Evolutionary conservation across 2,113 vertebrate species (phyloP).

Genomic region (Ailurus styani): DNA sequence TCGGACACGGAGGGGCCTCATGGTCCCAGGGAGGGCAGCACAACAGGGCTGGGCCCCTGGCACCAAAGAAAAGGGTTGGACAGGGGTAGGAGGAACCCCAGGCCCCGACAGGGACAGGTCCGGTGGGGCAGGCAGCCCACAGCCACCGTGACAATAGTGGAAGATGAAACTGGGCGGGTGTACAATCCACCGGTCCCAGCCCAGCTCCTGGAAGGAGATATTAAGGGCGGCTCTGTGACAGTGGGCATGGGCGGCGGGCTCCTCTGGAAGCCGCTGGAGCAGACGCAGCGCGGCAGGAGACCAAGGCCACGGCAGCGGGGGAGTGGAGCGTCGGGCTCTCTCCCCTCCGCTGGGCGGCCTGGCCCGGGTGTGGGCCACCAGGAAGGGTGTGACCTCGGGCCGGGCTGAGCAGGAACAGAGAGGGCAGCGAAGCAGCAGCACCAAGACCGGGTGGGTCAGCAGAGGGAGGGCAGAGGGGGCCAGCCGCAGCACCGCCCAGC

Average conservation of each 20-base stretch:
- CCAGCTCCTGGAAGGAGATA: slow-evolving; percentile 93
- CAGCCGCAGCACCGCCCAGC: slow-evolving; percentile 80
- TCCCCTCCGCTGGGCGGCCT: slow-evolving; percentile 2
- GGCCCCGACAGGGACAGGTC: not conserved
- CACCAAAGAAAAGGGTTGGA: slow-evolving; percentile 75
- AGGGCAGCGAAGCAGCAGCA: slow-evolving; percentile 86
- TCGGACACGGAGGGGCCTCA: slow-evolving; percentile 89
- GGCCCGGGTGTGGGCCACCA: slow-evolving; percentile 80
- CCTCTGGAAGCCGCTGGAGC: slow-evolving; percentile 84
- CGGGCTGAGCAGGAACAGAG: slow-evolving; percentile 80
- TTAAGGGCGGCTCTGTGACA: slow-evolving; percentile 87
- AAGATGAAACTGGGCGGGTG: slow-evolving; percentile 91
- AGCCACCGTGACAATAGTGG: slow-evolving; percentile 92
- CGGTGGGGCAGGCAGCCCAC: slow-evolving; percentile 67
- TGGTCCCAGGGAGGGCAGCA: slow-evolving; percentile 88
- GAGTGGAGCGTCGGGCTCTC: slow-evolving; percentile 77
- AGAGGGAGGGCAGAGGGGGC: slow-evolving; percentile 75
- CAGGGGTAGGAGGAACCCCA: slow-evolving; percentile 71
- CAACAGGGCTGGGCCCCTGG: slow-evolving; percentile 90
- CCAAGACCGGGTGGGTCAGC: slow-evolving; percentile 73
- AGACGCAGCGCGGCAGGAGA: slow-evolving; percentile 84
- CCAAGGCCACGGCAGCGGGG: slow-evolving; percentile 82
- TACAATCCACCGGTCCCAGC: slow-evolving; percentile 95
- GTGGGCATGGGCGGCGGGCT: slow-evolving; percentile 76
- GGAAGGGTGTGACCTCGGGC: slow-evolving; percentile 88